These are phyloP conservation scores for Syngnathoides biaculeatus DNA, from an alignment of 2,113 vertebrate genomes.

Conservation along the genomic window DNA sequence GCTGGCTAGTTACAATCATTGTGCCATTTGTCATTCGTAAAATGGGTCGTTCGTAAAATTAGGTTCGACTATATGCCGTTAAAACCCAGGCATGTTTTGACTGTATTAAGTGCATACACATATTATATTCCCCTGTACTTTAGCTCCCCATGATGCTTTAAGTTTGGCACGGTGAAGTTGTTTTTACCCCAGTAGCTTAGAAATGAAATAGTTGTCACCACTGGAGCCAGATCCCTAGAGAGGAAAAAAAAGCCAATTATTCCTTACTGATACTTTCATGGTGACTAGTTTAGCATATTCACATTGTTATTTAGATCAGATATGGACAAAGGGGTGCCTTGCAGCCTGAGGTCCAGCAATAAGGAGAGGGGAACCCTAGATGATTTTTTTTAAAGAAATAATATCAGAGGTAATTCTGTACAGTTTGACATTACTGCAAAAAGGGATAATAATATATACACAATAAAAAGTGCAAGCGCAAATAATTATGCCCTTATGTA, in stretches of 20 bases:
- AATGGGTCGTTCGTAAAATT: too few species aligned
- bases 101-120: not conserved
- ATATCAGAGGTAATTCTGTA: not conserved
- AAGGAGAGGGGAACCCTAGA: not conserved
- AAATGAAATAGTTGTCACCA: not conserved
- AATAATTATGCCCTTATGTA: not conserved
- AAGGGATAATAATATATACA: not conserved
- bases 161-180: not conserved
- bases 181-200: not conserved
- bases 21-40: too few species aligned
- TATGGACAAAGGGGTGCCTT: not conserved
- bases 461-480: not conserved
- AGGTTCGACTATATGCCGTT: not conserved
- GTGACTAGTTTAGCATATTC: not conserved
- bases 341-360: not conserved
- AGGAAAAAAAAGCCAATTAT: not conserved
- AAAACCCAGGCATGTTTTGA: not conserved
- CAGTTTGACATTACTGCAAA: not conserved
- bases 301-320: slow-evolving; percentile 6
- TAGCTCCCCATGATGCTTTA: not conserved
- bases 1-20: too few species aligned
- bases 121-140: too few species aligned
- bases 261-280: not conserved
- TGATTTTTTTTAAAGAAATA: not conserved
- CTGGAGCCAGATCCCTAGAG: not conserved